Evolutionary conservation across 2,888 invertebrate genomes (phyloP).

Genomic region (Leucophenga montana): DNA sequence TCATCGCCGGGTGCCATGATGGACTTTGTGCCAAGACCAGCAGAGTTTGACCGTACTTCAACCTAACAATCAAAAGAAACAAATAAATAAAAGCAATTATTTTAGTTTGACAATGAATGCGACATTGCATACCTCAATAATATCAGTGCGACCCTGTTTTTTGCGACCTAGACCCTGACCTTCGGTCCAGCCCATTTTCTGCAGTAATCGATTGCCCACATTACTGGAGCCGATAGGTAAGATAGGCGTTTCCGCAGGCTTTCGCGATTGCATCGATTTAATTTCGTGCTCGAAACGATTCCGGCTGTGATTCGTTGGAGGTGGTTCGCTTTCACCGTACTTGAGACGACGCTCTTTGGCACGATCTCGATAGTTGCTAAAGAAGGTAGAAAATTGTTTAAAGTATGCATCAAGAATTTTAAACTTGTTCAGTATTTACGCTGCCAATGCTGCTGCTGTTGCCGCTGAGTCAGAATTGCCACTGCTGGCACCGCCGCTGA

Average conservation of each 20-base stretch:
- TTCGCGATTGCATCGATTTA: conserved; percentile 72
- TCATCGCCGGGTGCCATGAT: conserved; percentile 69
- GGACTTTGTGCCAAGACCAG: conserved; percentile 88
- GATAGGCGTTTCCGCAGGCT: conserved; percentile 65
- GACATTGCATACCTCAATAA: conserved; percentile 82
- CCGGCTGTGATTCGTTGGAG: conserved; percentile 80
- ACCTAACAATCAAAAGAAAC: conserved; percentile 48
- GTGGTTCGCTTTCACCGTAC: conserved; percentile 89
- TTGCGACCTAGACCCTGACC: conserved; percentile 95
- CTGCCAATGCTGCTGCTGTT: conserved; percentile 27
- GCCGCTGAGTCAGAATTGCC: conserved; percentile 30
- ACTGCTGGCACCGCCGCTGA: conserved; percentile 35
- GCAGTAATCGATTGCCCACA: conserved; percentile 94
- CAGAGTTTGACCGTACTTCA: conserved; percentile 78
- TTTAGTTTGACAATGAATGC: background rate
- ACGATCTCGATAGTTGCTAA: conserved; percentile 86
- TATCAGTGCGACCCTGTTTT: conserved; percentile 93
- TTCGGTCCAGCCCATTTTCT: conserved; percentile 99
- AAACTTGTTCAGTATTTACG: conserved; percentile 23
- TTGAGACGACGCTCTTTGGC: conserved; percentile 96
- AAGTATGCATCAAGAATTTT: background rate
- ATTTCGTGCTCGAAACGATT: conserved; percentile 80
- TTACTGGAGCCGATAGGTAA: conserved; percentile 85
- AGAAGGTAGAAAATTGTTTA: too few relatives aligned
- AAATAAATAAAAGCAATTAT: background rate